Base-by-base conservation (phyloP, 2,797 vertebrate genomes). In the Iguana delicatissima region DNA sequence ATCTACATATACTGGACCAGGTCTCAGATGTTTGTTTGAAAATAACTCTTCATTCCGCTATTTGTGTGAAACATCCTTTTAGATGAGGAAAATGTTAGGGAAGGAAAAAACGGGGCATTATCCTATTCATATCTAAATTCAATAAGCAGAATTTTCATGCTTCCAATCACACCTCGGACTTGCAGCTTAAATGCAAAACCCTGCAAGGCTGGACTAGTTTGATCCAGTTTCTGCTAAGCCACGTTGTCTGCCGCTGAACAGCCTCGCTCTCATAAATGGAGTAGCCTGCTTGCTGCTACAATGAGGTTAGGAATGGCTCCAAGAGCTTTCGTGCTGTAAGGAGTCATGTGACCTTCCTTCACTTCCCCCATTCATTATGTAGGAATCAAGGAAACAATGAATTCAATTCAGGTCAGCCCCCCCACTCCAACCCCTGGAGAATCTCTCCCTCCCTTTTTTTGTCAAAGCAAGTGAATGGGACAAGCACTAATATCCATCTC, bases 191-290 rank as follows among this genome's bases (percentile, higher is more conserved):
- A 96, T 95, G 91, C 52, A 84, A 93, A 92, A 95, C 79, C 89
- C 90, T 74, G 0, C 86, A 90, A 93, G 92, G 94, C 94, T 89
- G 91, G 91, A 93, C 93, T 92, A 94, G 95, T 93, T 94, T 91
- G 93, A 96, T 95, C 94, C 93, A 92, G 95, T 94, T 96, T 67
- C 93, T 90, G 67, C 94, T 87, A 95, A 96, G 89, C 94, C 94
- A 90, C 93, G 92, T 90, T 95, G 94, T 94, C 95, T 94, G 80
- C 32, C 18, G 62, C 91, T 26, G 90, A 96, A 91, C 91, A 96
- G 94, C 94, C 92, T 95, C 86, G 91, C 92, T 96, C 94, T 95
- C 95, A 95, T 94, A 93, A 79, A 77, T 90, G 95, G 95, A 94
- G 90, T 83, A 84, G 93, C 93, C 91, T 92, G 95, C 35, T 87